Evolutionary conservation across 2,113 vertebrate genomes (phyloP).

Genomic region (Vidua macroura): DNA sequence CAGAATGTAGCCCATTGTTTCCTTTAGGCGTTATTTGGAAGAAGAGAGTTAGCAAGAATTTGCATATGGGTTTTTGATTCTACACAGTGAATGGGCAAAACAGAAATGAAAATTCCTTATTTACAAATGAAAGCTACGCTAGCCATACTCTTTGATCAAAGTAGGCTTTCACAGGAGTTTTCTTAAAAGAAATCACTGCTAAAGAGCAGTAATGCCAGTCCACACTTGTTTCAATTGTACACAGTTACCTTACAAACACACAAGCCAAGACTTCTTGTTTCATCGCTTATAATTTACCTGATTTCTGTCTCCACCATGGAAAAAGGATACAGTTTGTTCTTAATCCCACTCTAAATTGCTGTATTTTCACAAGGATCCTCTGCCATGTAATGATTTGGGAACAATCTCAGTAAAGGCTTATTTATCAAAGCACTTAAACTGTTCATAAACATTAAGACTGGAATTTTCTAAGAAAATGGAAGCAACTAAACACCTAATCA

Average conservation of each 20-base stretch:
- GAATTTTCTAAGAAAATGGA: not conserved
- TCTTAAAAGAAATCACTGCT: not conserved
- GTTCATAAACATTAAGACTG: not conserved
- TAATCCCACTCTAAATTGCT: not conserved
- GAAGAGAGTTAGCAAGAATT: not conserved
- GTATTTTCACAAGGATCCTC: not conserved
- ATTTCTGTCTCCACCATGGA: not conserved
- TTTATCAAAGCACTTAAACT: not conserved
- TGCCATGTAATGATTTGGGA: not conserved
- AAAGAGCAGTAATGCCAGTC: not conserved
- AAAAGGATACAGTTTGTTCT: not conserved
- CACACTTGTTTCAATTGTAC: not conserved
- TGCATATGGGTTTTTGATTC: not conserved
- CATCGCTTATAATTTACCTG: rapidly evolving
- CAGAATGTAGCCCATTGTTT: not conserved
- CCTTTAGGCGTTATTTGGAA: not conserved
- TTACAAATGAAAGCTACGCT: not conserved
- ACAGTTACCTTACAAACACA: not conserved
- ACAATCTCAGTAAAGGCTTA: not conserved
- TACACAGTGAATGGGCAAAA: not conserved
- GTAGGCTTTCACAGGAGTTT: not conserved
- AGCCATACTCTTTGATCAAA: not conserved
- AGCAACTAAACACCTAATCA: not conserved
- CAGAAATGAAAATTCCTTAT: not conserved
- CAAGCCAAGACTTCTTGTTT: not conserved